Conservation (phyloP, 2,888 invertebrate species). For the Noctua pronuba region DNA sequence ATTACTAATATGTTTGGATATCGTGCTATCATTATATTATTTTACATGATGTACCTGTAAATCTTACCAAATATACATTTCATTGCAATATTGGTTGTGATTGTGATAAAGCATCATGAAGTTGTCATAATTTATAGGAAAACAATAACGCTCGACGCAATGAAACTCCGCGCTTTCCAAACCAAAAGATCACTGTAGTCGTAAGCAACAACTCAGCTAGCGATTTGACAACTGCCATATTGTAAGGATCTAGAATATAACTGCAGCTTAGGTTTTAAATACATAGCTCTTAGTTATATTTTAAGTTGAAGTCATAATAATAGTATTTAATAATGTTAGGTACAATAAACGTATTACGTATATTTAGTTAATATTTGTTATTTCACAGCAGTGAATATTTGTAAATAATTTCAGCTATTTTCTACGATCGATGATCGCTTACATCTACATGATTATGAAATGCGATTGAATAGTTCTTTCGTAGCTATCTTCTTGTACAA, state of each 20-base stretch:
- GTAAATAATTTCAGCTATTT: conserved; percentile 56
- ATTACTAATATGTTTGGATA: conserved; percentile 58
- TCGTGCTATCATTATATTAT: conserved; percentile 72
- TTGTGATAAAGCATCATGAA: conserved; percentile 86
- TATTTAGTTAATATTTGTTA: conserved; percentile 66
- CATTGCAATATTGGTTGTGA: conserved; percentile 90
- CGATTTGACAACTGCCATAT: conserved; percentile 90
- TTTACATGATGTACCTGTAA: conserved; percentile 84
- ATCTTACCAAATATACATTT: conserved; percentile 85
- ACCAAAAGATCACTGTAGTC: conserved; percentile 79
- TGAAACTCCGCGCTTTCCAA: conserved; percentile 79
- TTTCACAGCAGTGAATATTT: conserved; percentile 62
- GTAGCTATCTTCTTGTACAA: conserved; percentile 19
- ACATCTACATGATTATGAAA: conserved; percentile 38
- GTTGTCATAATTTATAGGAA: conserved; percentile 77
- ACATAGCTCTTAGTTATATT: conserved; percentile 75
- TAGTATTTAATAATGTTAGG: conserved; percentile 88
- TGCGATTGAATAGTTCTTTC: conserved; percentile 19
- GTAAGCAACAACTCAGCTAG: conserved; percentile 87
- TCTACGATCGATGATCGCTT: conserved; percentile 49
- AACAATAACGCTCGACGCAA: conserved; percentile 73
- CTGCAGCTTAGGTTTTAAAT: conserved; percentile 77
- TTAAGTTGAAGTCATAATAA: conserved; percentile 89
- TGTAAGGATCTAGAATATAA: conserved; percentile 86
- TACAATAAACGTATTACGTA: conserved; percentile 79